Evolutionary conservation across 2,797 vertebrate species (phyloP).

Genomic region (Champsocephalus esox): DNA sequence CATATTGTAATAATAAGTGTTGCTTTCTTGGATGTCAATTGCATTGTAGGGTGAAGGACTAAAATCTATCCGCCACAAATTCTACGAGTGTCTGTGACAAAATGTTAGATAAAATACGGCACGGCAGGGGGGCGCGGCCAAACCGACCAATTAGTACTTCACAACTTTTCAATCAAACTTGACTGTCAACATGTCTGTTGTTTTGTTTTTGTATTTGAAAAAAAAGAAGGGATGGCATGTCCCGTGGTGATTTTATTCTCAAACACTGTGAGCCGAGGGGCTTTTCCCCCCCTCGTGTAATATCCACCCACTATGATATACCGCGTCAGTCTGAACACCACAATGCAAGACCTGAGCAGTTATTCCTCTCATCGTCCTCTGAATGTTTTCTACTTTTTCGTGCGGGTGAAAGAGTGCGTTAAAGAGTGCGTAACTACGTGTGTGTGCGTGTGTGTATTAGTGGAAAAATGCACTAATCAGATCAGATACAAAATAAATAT

Average conservation of each 20-base stretch:
- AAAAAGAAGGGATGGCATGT: conserved; percentile 80
- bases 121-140: conserved; percentile 66
- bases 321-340: conserved; percentile 71
- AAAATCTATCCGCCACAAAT: conserved; percentile 84
- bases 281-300: conserved; percentile 63
- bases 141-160: conserved; percentile 78
- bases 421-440: conserved; percentile 68
- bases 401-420: conserved; percentile 74
- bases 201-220: conserved; percentile 86
- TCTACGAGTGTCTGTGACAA: conserved; percentile 70
- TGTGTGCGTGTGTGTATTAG: conserved; percentile 70
- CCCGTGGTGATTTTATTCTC: conserved; percentile 81
- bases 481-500: conserved; percentile 85
- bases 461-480: conserved; percentile 87
- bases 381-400: conserved; percentile 86
- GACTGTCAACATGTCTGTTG: conserved; percentile 77
- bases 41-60: conserved; percentile 88
- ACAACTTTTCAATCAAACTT: conserved; percentile 84
- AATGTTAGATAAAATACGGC: conserved; percentile 52
- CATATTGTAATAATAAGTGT: conserved; percentile 87
- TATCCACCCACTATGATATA: conserved; percentile 72
- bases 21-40: conserved; percentile 86
- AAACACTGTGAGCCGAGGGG: conserved; percentile 88
- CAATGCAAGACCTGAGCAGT: conserved; percentile 79
- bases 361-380: conserved; percentile 79